A percentile compares a stretch with the other conserved stretches of the same genome.
Evolutionary conservation across 35 echinoderm and acorn worm species (phyloP).

Genomic region (Heliocidaris erythrogramma): DNA sequence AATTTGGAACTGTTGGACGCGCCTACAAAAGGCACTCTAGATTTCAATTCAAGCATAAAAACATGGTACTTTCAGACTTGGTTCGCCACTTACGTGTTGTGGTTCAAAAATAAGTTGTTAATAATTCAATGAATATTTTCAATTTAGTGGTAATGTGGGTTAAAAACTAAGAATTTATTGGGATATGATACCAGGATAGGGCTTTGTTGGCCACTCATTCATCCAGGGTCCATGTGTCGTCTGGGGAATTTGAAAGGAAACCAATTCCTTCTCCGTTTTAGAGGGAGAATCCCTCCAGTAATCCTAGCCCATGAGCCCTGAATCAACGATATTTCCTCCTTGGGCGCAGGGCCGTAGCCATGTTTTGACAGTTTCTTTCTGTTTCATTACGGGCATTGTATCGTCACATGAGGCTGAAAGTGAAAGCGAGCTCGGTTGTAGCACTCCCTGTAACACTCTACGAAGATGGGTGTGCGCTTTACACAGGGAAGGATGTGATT

Average conservation of each 20-base stretch:
- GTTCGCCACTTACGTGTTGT: background rate
- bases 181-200: background rate
- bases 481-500: background rate
- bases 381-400: background rate
- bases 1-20: background rate
- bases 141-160: background rate
- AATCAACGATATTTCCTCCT: background rate
- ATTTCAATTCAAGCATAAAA: background rate
- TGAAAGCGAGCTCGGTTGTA: background rate
- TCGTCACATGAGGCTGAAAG: background rate
- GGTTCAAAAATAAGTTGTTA: background rate
- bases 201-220: background rate
- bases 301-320: background rate
- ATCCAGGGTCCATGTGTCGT: background rate
- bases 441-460: background rate
- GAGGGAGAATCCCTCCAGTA: background rate
- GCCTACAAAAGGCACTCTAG: background rate
- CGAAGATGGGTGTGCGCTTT: background rate
- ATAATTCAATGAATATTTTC: background rate
- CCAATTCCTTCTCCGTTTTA: background rate
- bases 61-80: background rate
- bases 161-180: background rate
- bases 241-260: constrained; percentile 10
- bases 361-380: background rate
- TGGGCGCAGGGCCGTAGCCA: background rate